phyloP scores from a whole-genome alignment of 2,113 vertebrate genomes.

The Xiphophorus couchianus region DNA sequence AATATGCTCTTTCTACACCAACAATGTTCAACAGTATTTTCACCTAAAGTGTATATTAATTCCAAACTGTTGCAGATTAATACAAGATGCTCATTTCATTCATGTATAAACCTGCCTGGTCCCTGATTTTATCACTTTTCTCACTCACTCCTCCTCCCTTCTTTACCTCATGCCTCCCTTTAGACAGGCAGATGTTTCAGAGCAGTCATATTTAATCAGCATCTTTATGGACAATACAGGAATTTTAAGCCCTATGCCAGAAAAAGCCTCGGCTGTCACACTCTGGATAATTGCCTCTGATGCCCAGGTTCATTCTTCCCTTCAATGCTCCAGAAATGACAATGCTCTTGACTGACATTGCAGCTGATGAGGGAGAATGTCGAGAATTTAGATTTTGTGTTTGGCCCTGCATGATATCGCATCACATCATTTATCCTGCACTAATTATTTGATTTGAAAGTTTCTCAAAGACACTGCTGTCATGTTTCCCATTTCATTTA shows the following conservation, averaged over 20 bases:
- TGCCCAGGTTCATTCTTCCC: slow-evolving; percentile 53
- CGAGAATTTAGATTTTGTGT: slow-evolving; percentile 56
- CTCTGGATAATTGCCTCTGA: slow-evolving; percentile 67
- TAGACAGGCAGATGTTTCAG: slow-evolving; percentile 53
- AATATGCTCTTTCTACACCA: slow-evolving; percentile 42
- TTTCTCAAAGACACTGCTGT: slow-evolving; percentile 40
- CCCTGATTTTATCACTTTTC: slow-evolving; percentile 17
- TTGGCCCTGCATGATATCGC: slow-evolving; percentile 36
- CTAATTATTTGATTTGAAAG: slow-evolving; percentile 45
- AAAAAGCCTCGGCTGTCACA: slow-evolving; percentile 59
- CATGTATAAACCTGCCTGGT: slow-evolving; percentile 70
- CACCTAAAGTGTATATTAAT: slow-evolving; percentile 48
- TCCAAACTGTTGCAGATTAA: slow-evolving; percentile 74
- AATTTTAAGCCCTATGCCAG: slow-evolving; percentile 46
- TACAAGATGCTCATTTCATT: slow-evolving; percentile 63
- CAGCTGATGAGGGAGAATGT: slow-evolving; percentile 59
- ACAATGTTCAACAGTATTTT: slow-evolving; percentile 49
- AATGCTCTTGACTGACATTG: slow-evolving; percentile 51
- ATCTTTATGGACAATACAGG: slow-evolving; percentile 69
- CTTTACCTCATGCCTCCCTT: slow-evolving; percentile 20
- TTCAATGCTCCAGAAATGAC: slow-evolving; percentile 49
- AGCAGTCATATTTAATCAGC: slow-evolving; percentile 78
- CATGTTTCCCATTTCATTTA: slow-evolving; percentile 58
- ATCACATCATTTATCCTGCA: slow-evolving; percentile 17
- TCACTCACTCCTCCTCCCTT: neutral